Percentiles rank a stretch among this genome's conserved stretches.
Evolutionary conservation across 2,797 vertebrate species (phyloP).

Genomic region (Pteropus rufus): DNA sequence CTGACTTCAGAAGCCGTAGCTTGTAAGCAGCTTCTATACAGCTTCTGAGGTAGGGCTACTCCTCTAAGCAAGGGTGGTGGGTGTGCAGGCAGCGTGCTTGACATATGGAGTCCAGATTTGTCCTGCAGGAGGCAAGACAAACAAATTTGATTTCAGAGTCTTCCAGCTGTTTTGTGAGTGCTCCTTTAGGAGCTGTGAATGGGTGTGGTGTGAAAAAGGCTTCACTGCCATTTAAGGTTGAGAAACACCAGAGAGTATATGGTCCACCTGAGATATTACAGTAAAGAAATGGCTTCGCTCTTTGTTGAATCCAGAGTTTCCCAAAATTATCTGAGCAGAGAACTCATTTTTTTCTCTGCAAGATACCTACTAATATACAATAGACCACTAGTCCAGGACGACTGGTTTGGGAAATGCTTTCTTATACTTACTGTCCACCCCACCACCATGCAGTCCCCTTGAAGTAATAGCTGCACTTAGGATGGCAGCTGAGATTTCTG

Average conservation of each 20-base stretch:
- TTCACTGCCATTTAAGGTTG: neutral
- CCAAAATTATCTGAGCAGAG: neutral
- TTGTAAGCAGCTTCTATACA: neutral
- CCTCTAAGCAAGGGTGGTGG: neutral
- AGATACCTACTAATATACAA: neutral
- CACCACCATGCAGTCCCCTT: neutral
- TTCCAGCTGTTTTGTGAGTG: conserved; percentile 26
- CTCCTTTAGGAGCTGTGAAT: neutral
- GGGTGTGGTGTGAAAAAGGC: neutral
- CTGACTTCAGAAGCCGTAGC: neutral
- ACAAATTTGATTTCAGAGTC: neutral
- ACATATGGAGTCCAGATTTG: neutral
- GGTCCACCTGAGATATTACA: neutral
- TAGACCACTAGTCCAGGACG: neutral
- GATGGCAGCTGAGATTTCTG: neutral
- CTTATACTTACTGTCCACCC: neutral
- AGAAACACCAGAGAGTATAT: neutral
- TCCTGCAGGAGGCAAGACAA: neutral
- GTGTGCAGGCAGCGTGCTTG: neutral
- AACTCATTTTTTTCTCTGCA: neutral
- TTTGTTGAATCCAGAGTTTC: conserved; percentile 23
- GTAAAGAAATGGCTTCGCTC: neutral
- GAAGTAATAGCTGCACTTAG: neutral
- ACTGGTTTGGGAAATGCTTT: neutral
- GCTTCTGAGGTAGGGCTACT: neutral